A percentile compares a stretch with the other conserved stretches of the same genome.
Evolutionary conservation across 2,797 vertebrate species (phyloP).

Genomic region (Rhinoraja longicauda): DNA sequence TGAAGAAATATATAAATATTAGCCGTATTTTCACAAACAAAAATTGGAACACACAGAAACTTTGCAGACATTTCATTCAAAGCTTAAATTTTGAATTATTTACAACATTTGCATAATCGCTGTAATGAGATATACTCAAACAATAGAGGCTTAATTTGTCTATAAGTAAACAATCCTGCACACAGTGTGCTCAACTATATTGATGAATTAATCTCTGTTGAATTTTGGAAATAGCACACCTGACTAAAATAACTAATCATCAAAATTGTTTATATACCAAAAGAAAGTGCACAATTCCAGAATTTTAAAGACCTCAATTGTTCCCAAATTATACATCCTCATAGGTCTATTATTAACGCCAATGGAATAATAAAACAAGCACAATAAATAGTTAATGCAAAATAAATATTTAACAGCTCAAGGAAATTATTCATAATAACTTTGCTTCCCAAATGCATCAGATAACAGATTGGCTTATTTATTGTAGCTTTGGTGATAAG

Average conservation of each 20-base stretch:
- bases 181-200: neutral
- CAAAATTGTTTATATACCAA: neutral
- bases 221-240: neutral
- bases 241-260: slow-evolving; percentile 3
- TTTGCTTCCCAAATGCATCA: neutral
- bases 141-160: neutral
- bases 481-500: neutral
- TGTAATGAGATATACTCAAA: neutral
- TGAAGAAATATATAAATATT: neutral
- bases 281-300: neutral
- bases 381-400: neutral
- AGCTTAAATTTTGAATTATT: neutral
- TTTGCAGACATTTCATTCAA: neutral
- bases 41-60: neutral
- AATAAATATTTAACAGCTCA: slow-evolving; percentile 3
- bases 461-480: neutral
- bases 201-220: neutral
- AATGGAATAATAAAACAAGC: neutral
- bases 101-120: neutral
- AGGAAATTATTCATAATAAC: neutral
- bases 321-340: neutral
- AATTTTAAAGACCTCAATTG: neutral
- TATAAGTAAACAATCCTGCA: neutral
- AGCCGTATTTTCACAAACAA: neutral
- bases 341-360: neutral